Evolutionary conservation across 1,140 invertebrate genomes (phyloP).

Genomic region (Proales similis): DNA sequence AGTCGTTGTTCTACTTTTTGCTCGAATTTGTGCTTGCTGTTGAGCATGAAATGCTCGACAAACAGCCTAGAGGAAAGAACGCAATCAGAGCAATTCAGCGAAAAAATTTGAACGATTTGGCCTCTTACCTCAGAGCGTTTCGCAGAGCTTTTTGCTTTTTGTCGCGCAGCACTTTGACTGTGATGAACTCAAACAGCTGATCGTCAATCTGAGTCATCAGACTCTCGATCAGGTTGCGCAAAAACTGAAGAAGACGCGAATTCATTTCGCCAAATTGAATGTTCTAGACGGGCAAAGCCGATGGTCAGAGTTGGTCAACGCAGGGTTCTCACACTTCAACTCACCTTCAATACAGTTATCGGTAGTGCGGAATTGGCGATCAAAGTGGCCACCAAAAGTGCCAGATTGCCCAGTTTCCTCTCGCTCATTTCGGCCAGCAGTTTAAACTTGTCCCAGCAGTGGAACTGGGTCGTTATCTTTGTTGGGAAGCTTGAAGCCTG

Average conservation of each 20-base stretch:
- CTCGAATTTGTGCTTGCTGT: no score
- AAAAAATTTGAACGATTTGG: no score
- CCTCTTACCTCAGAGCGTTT: no score
- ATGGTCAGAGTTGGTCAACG: background rate
- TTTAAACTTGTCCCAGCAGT: constrained; percentile 84
- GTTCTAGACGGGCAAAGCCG: background rate
- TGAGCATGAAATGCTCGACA: no score
- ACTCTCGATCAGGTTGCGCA: constrained; percentile 1
- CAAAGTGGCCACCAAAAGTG: constrained; percentile 70
- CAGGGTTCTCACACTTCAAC: background rate
- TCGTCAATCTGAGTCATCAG: no score
- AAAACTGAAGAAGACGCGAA: constrained; percentile 18
- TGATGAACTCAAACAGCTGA: no score
- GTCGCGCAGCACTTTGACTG: no score
- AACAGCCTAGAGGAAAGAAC: no score
- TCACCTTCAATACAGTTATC: constrained; percentile 77
- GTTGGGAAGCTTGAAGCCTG: constrained; percentile 42
- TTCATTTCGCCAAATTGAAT: constrained; percentile 33
- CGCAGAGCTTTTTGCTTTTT: no score
- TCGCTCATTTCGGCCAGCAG: constrained; percentile 62
- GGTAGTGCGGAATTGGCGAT: constrained; percentile 69
- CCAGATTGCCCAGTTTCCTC: constrained; percentile 66
- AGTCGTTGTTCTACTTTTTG: no score
- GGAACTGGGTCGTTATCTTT: constrained; percentile 75
- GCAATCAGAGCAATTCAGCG: no score